Percentiles rank a stretch among this genome's conserved stretches.
phyloP scores from a whole-genome alignment of 2,113 vertebrate species.

The Equus quagga region DNA sequence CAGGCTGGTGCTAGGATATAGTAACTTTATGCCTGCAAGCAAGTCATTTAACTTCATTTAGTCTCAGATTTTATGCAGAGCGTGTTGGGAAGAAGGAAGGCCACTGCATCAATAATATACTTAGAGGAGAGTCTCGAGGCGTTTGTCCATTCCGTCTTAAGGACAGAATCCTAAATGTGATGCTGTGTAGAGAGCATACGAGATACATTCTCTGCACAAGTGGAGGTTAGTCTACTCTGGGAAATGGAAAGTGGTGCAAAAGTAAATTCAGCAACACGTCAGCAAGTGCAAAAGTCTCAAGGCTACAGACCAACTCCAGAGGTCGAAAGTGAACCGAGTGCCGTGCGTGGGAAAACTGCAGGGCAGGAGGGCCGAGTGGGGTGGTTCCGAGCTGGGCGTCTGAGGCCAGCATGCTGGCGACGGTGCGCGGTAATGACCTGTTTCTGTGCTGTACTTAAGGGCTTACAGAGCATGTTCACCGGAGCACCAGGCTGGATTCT shows the following conservation, averaged over 20 bases:
- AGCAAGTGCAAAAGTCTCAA: neutral
- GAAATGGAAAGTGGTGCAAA: neutral
- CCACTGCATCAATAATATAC: neutral
- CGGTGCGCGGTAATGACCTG: neutral
- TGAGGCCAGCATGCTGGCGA: neutral
- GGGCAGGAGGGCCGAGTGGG: neutral
- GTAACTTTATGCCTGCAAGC: neutral
- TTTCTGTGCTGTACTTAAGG: neutral
- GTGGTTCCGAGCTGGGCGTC: neutral
- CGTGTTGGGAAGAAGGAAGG: neutral
- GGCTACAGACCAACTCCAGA: neutral
- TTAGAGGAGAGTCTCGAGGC: neutral
- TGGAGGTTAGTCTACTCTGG: neutral
- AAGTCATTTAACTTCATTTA: neutral
- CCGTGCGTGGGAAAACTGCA: neutral
- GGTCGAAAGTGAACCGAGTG: neutral
- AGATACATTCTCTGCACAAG: neutral
- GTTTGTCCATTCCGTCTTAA: neutral
- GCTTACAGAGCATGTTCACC: neutral
- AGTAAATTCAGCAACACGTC: neutral
- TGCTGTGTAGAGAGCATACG: fast-evolving
- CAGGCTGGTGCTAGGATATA: neutral
- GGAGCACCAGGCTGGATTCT: neutral
- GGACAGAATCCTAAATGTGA: neutral
- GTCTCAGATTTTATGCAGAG: neutral